Conservation (phyloP, 2,113 vertebrate genomes). For the Neogale vison region DNA sequence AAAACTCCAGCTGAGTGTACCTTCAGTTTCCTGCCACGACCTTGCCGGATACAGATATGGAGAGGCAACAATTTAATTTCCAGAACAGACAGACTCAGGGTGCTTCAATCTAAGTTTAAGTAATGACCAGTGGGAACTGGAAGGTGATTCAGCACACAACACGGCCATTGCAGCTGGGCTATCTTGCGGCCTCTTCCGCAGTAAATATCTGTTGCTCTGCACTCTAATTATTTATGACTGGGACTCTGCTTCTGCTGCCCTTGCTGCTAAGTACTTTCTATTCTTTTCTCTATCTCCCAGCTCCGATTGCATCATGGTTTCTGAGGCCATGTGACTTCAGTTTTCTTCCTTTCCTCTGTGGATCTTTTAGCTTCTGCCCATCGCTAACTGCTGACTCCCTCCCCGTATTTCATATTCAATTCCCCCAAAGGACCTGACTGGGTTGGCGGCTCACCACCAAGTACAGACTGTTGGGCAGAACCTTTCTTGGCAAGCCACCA, state of each 20-base stretch:
- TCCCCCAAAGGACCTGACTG: background rate
- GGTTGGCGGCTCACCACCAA: background rate
- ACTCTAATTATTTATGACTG: slow-evolving; percentile 25
- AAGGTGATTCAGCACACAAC: slow-evolving; percentile 41
- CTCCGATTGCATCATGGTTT: slow-evolving; percentile 26
- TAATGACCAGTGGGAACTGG: background rate
- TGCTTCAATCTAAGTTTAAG: background rate
- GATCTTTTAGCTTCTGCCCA: background rate
- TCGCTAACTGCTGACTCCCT: slow-evolving; percentile 3
- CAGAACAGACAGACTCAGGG: slow-evolving; percentile 28
- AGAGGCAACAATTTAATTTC: slow-evolving; percentile 52
- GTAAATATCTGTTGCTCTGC: background rate
- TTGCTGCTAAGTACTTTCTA: slow-evolving; percentile 14
- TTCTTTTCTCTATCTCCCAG: slow-evolving; percentile 27
- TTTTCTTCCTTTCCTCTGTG: background rate
- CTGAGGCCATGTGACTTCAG: background rate
- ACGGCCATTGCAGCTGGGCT: background rate
- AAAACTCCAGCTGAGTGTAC: background rate
- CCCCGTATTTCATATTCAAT: background rate
- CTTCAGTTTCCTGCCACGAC: slow-evolving; percentile 52
- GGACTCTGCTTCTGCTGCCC: slow-evolving; percentile 15
- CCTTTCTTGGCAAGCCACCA: background rate
- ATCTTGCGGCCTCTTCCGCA: background rate
- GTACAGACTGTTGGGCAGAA: background rate
- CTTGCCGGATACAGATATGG: background rate